These are phyloP conservation scores for Paraplagusia blochii DNA, from an alignment of 2,113 vertebrate species.

Conservation along the genomic window DNA sequence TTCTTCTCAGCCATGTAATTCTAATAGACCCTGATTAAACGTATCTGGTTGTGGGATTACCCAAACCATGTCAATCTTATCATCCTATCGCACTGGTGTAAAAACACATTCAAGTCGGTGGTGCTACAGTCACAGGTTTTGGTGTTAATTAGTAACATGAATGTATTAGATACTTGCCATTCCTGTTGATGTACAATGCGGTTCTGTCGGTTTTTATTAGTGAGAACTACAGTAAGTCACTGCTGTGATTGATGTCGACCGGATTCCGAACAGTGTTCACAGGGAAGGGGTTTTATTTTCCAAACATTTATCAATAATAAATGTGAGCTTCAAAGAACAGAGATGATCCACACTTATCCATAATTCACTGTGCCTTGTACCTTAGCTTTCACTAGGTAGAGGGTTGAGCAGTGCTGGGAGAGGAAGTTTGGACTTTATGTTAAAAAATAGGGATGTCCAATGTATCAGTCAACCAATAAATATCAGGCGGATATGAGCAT, in stretches of 20 bases:
- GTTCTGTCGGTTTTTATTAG: constrained; percentile 11
- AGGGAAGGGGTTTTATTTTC: constrained; percentile 41
- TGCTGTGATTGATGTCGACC: constrained; percentile 33
- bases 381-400: constrained; percentile 47
- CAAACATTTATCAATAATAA: constrained; percentile 36
- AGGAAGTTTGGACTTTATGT: constrained; percentile 46
- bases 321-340: constrained; percentile 21
- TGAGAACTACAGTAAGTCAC: constrained; percentile 23
- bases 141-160: constrained; percentile 59
- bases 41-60: constrained; percentile 74
- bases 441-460: no score
- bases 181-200: constrained; percentile 12
- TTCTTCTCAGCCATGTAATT: constrained; percentile 58
- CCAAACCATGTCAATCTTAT: constrained; percentile 73
- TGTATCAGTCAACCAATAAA: no score
- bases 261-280: constrained; percentile 10
- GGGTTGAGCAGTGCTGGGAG: constrained; percentile 40
- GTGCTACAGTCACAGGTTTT: constrained; percentile 57
- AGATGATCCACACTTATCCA: constrained; percentile 42
- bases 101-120: constrained; percentile 67
- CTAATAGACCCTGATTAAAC: constrained; percentile 64
- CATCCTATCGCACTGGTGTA: constrained; percentile 61
- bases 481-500: no score
- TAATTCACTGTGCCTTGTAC: constrained; percentile 45
- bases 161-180: constrained; percentile 66